Base-by-base conservation (phyloP, 2,113 vertebrate genomes). In the Platichthys flesus region DNA sequence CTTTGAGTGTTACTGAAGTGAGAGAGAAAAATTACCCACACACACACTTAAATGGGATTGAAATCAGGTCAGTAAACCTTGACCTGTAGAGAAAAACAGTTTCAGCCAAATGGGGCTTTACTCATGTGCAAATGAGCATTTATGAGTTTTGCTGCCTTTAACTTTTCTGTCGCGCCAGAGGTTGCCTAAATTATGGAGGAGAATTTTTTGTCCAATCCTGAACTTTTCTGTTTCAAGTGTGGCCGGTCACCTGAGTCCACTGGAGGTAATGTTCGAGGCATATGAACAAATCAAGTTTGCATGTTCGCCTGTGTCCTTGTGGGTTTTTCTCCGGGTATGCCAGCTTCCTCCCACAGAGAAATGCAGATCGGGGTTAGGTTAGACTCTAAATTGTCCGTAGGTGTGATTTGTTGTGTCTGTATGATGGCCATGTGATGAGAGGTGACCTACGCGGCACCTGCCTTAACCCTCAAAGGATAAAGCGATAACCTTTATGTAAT, bases 291-390 rank as follows among this genome's bases (percentile, higher is more conserved):
- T 51, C 47, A 7, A 8, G 15, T 51, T 8, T 26, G 67, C 60
- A 63, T 64, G 52, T 74, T 87, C 35, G 18, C 16, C 47, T 18
- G 14, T 18, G 47, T 51, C 47, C 47, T 18, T 51, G 47, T 51
- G 47, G 47, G 47, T 0, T 49, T 18, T 18, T 18, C 4, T 49
- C 47, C 16, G 1, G 47, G 47, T 51, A 18, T 5, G 5, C 47
- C 15, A 16, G 15, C 47, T 18, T 51, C 47, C 47, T 51, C 47
- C 47, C 47, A 51, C 16, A 6, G 15, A 51, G 15, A 4, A 6
- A 51, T 51, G 47, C 47, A 5, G 15, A 15, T 5, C 18, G 16
- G 4, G 15, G 18, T 51, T 18, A 51, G 47, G 15, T 18, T 6
- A 18, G 47, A 51, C 47, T 51, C 40, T 42, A 13, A 13, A 13